phyloP scores from a whole-genome alignment of 2,113 vertebrate species.

The Pantherophis guttatus region DNA sequence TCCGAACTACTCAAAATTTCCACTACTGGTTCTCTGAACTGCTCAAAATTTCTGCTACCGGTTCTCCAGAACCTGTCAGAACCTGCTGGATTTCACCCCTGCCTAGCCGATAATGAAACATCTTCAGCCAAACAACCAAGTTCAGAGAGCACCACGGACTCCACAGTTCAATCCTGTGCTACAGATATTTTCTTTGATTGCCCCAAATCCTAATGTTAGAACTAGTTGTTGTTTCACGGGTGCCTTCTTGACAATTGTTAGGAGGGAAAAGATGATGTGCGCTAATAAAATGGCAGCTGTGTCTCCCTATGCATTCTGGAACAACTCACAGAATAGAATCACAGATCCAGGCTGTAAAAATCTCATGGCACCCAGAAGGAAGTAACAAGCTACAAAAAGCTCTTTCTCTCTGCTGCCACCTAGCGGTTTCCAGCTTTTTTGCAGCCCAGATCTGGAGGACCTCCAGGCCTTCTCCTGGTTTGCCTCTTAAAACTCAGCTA shows the following conservation, averaged over 20 bases:
- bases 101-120: no score
- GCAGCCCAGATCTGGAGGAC: not conserved
- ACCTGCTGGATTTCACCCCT: no score
- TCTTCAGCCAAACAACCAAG: no score
- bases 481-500: not conserved
- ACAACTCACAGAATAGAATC: not conserved
- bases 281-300: not conserved
- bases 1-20: no score
- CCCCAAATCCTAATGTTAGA: not conserved
- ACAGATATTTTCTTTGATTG: not conserved
- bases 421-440: not conserved
- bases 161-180: not conserved
- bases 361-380: not conserved
- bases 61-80: no score
- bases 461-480: not conserved
- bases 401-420: not conserved
- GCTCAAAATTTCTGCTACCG: no score
- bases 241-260: not conserved
- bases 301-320: not conserved
- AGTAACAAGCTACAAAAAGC: not conserved
- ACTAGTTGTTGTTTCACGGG: not conserved
- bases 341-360: not conserved
- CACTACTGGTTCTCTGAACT: no score
- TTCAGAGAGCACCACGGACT: no score
- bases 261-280: not conserved